Base-by-base conservation (phyloP, 2,797 vertebrate genomes). In the Phalanger gymnotis region DNA sequence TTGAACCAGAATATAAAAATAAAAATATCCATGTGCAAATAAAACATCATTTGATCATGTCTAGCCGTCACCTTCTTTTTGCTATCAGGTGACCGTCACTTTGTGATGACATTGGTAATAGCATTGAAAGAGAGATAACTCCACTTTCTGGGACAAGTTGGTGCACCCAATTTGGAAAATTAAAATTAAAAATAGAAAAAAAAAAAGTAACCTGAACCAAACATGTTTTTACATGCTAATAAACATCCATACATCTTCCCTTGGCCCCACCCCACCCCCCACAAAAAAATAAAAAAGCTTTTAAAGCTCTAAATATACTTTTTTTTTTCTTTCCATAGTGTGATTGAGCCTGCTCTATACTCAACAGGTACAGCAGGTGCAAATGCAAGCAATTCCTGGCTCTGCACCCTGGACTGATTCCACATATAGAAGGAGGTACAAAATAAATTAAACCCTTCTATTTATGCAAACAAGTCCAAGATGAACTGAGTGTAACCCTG, bases 381-480 rank as follows among this genome's bases (percentile, higher is more conserved):
- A n/a, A 94, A 95, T 98, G 95, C 93, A 90, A 97, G 97, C 97
- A 95, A 58, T 94, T 98, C 97, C 97, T 98, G 97, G 98, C 98
- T 98, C 96, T 16, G 96, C 97, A 97, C 87, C 96, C 96, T 97
- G 2, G 0, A 95, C 96, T 97, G 95, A 96, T 96, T 96, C 94
- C 97, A 97, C 30, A 58, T 53, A 95, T 9, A 97, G 97, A 95
- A 97, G 95, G 91, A 97, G 92, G 97, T 94, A 97, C 92, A 97
- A 98, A 98, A 98, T 96, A 98, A 98, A 98, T 97, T 94, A 97
- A 98, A 98, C 27, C 95, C 96, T 98, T 98, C 97, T 95, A 96
- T 95, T 96, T 93, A 97, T 47, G 96, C 96, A 96, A 98, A 97
- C 81, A 93, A 97, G 98, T 97, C 95, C 97, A 91, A 97, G 96